phyloP scores from a whole-genome alignment of 2,797 vertebrate species.

The Iguana delicatissima region DNA sequence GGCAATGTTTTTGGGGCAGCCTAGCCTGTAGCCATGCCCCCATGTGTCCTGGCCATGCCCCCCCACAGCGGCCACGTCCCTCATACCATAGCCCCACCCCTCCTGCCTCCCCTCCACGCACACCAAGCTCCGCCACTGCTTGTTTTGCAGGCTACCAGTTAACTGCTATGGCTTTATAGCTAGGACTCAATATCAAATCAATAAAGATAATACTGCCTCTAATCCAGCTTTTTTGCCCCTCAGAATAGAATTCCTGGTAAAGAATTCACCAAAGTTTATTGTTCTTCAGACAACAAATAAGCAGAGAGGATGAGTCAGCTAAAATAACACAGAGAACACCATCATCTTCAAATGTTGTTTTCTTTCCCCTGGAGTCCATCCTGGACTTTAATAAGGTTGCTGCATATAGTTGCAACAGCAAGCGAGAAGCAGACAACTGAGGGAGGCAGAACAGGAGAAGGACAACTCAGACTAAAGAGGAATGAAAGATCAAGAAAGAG shows the following conservation, averaged over 20 bases:
- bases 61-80: too few relatives aligned
- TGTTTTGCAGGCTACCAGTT: neutral
- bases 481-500: neutral
- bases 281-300: neutral
- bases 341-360: neutral
- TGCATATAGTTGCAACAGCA: neutral
- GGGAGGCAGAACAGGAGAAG: neutral
- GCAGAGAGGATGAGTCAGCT: neutral
- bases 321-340: neutral
- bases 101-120: too few relatives aligned
- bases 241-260: neutral
- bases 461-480: neutral
- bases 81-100: too few relatives aligned
- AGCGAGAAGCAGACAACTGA: neutral
- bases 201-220: too few relatives aligned
- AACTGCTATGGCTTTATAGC: neutral
- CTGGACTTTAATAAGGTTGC: neutral
- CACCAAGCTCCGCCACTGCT: neutral
- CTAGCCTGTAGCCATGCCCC: too few relatives aligned
- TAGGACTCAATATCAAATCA: neutral
- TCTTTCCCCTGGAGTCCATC: neutral
- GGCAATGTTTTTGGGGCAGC: too few relatives aligned
- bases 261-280: neutral
- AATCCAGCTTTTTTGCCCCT: neutral
- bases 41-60: too few relatives aligned